Percentiles rank a stretch among this genome's conserved stretches.
Conservation (phyloP, 1,140 invertebrate genomes). For the Calephelis virginiensis region DNA sequence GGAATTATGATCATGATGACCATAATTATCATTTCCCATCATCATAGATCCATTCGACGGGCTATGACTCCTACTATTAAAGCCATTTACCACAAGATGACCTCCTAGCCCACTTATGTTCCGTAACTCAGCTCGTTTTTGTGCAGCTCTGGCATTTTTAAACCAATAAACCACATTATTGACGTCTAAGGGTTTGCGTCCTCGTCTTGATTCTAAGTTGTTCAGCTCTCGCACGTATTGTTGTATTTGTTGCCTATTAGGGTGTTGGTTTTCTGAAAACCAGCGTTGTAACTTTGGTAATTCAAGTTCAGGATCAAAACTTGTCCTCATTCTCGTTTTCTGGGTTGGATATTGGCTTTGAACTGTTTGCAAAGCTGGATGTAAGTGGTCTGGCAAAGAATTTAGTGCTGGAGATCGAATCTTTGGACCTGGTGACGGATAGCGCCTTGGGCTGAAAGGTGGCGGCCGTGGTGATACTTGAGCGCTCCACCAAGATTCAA, state of each 20-base stretch:
- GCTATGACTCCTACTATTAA: slow-evolving; percentile 81
- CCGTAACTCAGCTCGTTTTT: slow-evolving; percentile 91
- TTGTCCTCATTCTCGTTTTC: slow-evolving; percentile 94
- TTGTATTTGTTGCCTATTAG: slow-evolving; percentile 95
- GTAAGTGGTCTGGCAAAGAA: slow-evolving; percentile 76
- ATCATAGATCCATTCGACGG: slow-evolving; percentile 79
- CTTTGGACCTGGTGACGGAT: slow-evolving; percentile 77
- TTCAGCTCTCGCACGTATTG: slow-evolving; percentile 97
- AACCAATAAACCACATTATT: slow-evolving; percentile 99
- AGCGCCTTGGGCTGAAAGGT: slow-evolving; percentile 79
- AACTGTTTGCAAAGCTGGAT: slow-evolving; percentile 85
- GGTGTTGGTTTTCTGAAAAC: slow-evolving; percentile 98
- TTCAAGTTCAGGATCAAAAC: slow-evolving; percentile 97
- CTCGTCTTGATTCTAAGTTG: slow-evolving; percentile 92
- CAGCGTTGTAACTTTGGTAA: slow-evolving; percentile 95
- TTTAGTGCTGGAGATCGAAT: slow-evolving; percentile 68
- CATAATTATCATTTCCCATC: slow-evolving; percentile 75
- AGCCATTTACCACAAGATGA: slow-evolving; percentile 80
- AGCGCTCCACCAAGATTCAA: slow-evolving; percentile 86
- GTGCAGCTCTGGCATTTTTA: slow-evolving; percentile 97
- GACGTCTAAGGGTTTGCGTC: slow-evolving; percentile 95
- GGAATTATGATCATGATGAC: slow-evolving; percentile 77
- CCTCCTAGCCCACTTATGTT: slow-evolving; percentile 78
- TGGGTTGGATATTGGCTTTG: slow-evolving; percentile 88
- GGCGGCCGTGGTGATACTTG: slow-evolving; percentile 81